These are phyloP conservation scores for Dinothrombium tinctorium DNA, from an alignment of 1,140 invertebrate genomes.

Conservation along the genomic window DNA sequence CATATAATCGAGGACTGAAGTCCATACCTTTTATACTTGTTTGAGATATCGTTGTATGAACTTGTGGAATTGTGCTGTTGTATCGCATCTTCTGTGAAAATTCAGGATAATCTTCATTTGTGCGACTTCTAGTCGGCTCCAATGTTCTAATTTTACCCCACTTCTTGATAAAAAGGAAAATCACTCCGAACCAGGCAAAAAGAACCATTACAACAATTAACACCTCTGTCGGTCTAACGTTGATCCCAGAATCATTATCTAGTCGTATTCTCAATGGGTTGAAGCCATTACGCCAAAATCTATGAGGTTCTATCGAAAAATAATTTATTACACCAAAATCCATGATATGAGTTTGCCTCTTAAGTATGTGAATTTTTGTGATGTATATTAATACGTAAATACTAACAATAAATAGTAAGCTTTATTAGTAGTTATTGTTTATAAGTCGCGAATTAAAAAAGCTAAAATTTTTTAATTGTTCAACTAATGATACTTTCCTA, in stretches of 20 bases:
- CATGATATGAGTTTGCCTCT: too few species aligned
- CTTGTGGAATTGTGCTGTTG: background rate
- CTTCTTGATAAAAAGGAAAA: constrained; percentile 3
- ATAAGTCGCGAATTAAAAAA: background rate
- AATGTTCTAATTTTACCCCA: constrained; percentile 3
- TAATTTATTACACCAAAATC: too few species aligned
- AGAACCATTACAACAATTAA: background rate
- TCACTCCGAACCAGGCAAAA: background rate
- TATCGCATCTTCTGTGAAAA: background rate
- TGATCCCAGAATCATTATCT: background rate
- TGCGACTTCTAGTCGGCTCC: background rate
- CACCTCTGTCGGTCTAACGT: background rate
- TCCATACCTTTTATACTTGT: background rate
- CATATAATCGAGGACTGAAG: background rate
- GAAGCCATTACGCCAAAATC: background rate
- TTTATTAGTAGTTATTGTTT: background rate
- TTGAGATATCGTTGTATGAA: background rate
- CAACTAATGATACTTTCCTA: background rate
- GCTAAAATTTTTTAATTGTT: background rate
- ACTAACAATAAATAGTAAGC: background rate
- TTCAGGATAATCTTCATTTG: background rate
- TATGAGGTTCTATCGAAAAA: constrained; percentile 4
- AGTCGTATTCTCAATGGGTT: constrained; percentile 1
- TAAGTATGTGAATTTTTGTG: background rate
- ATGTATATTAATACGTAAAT: background rate